These are phyloP conservation scores for Holotrichia oblita DNA, from an alignment of 1,140 invertebrate genomes.

Conservation along the genomic window DNA sequence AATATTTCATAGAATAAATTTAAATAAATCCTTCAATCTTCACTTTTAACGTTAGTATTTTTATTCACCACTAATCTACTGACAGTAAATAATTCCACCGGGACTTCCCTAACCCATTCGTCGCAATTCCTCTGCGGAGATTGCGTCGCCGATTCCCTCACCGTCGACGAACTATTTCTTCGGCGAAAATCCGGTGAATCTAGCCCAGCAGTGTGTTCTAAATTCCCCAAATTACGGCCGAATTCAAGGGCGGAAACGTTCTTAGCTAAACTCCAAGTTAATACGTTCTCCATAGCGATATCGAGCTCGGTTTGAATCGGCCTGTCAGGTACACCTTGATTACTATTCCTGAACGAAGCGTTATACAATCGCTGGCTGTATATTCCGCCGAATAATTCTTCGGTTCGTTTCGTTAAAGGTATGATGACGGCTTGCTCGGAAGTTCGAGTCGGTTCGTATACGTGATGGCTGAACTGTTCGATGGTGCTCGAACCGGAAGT, in stretches of 20 bases:
- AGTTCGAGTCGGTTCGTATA: constrained; percentile 66
- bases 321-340: constrained; percentile 41
- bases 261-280: constrained; percentile 58
- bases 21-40: neutral
- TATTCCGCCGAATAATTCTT: constrained; percentile 57
- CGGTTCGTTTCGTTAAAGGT: constrained; percentile 64
- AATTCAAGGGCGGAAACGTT: constrained; percentile 51
- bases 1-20: too few relatives aligned
- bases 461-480: constrained; percentile 70
- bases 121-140: constrained; percentile 43
- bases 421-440: constrained; percentile 66
- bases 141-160: constrained; percentile 37
- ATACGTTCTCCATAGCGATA: constrained; percentile 55
- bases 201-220: neutral
- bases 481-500: constrained; percentile 63
- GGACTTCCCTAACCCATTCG: constrained; percentile 60
- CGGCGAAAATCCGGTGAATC: constrained; percentile 24
- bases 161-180: constrained; percentile 23
- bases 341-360: neutral
- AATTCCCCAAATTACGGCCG: constrained; percentile 40
- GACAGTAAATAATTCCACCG: constrained; percentile 62
- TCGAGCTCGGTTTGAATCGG: constrained; percentile 43
- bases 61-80: constrained; percentile 55
- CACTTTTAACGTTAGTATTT: neutral
- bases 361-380: constrained; percentile 29